A percentile compares a stretch with the other conserved stretches of the same genome.
Evolutionary conservation across 2,888 invertebrate genomes (phyloP).

Genomic region (Nipponacmea schrenckii): DNA sequence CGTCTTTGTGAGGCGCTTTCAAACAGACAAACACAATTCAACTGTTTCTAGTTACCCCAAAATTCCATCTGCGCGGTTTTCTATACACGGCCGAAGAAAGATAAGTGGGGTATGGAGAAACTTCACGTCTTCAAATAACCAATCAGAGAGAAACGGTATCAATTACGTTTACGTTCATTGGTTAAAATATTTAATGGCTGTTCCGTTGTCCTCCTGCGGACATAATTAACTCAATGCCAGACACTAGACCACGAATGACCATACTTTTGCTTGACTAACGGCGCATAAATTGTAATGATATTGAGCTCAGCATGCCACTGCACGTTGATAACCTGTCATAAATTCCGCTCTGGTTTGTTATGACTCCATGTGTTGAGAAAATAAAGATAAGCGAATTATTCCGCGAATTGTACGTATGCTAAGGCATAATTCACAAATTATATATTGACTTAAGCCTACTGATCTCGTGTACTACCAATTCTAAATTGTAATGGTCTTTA

Average conservation of each 20-base stretch:
- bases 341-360: not conserved
- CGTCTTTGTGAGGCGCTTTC: slow-evolving; percentile 46
- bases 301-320: not conserved
- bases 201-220: slow-evolving; percentile 37
- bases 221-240: not conserved
- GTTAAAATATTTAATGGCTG: slow-evolving; percentile 30
- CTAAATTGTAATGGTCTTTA: no score
- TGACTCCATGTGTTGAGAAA: no score
- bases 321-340: slow-evolving; percentile 5
- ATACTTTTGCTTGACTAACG: slow-evolving; percentile 1
- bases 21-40: slow-evolving; percentile 36
- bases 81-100: slow-evolving; percentile 12
- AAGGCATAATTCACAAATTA: no score
- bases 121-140: slow-evolving; percentile 13
- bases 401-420: no score
- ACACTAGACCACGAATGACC: no score
- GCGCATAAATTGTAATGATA: not conserved
- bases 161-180: slow-evolving; percentile 32
- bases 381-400: no score
- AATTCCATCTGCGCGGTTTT: slow-evolving; percentile 25
- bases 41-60: slow-evolving; percentile 41
- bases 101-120: slow-evolving; percentile 16
- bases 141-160: slow-evolving; percentile 14
- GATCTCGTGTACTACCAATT: no score
- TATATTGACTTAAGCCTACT: no score